Conservation (phyloP, 2,888 invertebrate genomes). For the Clostera curtula region DNA sequence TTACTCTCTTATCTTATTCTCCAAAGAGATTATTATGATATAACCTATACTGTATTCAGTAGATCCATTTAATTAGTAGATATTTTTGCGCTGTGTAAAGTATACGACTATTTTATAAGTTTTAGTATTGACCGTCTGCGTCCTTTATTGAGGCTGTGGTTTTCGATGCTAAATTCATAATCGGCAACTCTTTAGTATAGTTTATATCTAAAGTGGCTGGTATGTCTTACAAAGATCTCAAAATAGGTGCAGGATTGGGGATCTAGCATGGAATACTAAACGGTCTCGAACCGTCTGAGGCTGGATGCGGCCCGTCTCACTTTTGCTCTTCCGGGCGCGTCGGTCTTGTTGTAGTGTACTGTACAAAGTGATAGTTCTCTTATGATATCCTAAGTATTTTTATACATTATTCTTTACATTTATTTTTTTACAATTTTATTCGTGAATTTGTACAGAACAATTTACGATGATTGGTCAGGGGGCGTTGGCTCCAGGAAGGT, state of each 20-base stretch:
- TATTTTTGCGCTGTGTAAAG: conserved; percentile 67
- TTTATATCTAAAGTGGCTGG: no score
- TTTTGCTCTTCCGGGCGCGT: conserved; percentile 52
- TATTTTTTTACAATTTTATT: conserved; percentile 71
- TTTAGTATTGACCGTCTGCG: conserved; percentile 45
- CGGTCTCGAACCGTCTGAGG: no score
- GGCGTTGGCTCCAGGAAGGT: conserved; percentile 32
- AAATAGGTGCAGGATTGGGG: no score
- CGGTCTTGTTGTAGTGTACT: conserved; percentile 60
- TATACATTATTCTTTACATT: conserved; percentile 70
- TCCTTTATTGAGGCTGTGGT: conserved; percentile 24
- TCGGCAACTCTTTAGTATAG: background rate
- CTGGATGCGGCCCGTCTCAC: conserved; percentile 24
- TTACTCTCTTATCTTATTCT: conserved; percentile 48
- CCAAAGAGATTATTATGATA: conserved; percentile 64
- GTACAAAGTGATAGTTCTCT: conserved; percentile 75
- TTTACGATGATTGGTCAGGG: conserved; percentile 45
- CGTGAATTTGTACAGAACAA: conserved; percentile 56
- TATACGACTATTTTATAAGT: conserved; percentile 63
- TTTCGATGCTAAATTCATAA: background rate
- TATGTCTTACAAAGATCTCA: no score
- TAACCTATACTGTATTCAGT: conserved; percentile 43
- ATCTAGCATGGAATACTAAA: no score
- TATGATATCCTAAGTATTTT: conserved; percentile 72
- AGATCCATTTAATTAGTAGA: conserved; percentile 42